Base-by-base conservation (phyloP, 2,797 vertebrate species). In the Mormyrops boulengeri region DNA sequence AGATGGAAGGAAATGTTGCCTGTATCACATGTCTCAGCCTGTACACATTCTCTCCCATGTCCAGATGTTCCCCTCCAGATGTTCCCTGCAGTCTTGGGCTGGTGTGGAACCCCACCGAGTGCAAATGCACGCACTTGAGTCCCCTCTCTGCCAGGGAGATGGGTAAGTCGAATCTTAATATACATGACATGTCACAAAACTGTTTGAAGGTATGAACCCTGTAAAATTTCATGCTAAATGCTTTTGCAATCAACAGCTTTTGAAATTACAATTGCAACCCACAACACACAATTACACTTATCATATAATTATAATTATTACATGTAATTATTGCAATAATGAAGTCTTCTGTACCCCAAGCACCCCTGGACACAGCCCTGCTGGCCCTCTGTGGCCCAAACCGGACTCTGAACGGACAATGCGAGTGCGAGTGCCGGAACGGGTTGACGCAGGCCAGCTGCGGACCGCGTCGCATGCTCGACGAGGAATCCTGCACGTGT, bases 341-440 rank as follows among this genome's bases (percentile, higher is more conserved):
- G 34, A 12, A 26, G 8, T 41, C 49, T 50, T 49, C 77, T 52
- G 3, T 22, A 5, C 60, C 8, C 9, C 22, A 80, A 91, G 91
- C 49, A 34, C 60, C 44, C n/a, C 62, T 69, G 22, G 50, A 47
- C 7, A 30, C 4, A 3, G 49, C 49, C 3, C 38, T 89, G 60
- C n/a, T 53, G 84, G 88, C 89, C 8, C 73, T 89, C 8, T 91
- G 91, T 11, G 89, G 91, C 3, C 90, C 88, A 17, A 53, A 82
- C 34, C 86, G 80, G 86, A 11, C 62, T 53, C 89, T 90, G 53
- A 53, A 88, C 53, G 47, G 85, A 66, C 53, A 52, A 0, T 91
- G 91, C 38, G 30, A 52, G 44, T 91, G 91, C 2, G 7, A 30
- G 19, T 90, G 89, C 41, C 88, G 8, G 38, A 90, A 88, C 9